phyloP scores from a whole-genome alignment of 2,113 vertebrate genomes.

The Heterocephalus glaber region DNA sequence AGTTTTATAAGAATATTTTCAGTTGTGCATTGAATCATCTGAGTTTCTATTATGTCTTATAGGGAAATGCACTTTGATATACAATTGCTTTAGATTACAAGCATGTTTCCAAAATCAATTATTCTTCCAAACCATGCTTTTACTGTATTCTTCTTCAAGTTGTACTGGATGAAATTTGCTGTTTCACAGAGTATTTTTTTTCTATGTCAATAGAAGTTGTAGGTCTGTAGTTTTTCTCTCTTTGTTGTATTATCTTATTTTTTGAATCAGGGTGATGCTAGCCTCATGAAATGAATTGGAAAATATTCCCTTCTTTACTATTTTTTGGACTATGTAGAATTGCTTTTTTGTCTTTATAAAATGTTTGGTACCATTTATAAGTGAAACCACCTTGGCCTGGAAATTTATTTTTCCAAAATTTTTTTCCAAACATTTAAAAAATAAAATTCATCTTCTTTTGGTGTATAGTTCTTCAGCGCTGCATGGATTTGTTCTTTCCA shows the following conservation, averaged over 20 bases:
- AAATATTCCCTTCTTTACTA: background rate
- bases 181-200: background rate
- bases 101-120: too few species aligned
- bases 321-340: background rate
- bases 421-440: too few species aligned
- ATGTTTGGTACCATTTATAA: background rate
- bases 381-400: background rate
- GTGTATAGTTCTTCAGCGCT: background rate
- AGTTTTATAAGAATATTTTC: too few species aligned
- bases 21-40: too few species aligned
- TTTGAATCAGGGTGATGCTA: background rate
- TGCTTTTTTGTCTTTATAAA: background rate
- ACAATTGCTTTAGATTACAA: too few species aligned
- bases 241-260: background rate
- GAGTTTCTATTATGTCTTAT: too few species aligned
- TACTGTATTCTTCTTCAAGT: background rate
- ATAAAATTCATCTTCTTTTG: background rate
- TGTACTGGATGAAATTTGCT: background rate
- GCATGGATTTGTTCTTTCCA: background rate
- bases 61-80: too few species aligned
- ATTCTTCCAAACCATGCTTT: too few species aligned
- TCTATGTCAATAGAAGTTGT: background rate
- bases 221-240: background rate
- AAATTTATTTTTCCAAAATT: background rate
- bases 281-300: background rate